These are phyloP conservation scores for Sebastes schlegelii DNA, from an alignment of 2,113 vertebrate genomes.

Conservation along the genomic window DNA sequence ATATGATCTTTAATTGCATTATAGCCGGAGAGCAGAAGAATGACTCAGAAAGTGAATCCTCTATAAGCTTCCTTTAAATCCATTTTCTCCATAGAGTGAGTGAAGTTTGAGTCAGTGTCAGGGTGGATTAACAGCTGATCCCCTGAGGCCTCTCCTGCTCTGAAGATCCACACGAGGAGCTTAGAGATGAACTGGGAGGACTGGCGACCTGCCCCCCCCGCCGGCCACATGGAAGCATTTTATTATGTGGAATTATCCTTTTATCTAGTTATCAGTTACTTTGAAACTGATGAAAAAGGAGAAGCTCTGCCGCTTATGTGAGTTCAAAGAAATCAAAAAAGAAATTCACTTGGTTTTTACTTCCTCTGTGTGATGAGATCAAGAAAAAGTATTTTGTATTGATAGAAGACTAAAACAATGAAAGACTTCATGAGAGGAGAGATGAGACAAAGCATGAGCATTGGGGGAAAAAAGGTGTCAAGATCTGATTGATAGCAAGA, in stretches of 20 bases:
- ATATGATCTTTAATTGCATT: constrained; percentile 34
- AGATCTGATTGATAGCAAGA: too few relatives aligned
- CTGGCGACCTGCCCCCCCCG: neutral
- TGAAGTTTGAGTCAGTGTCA: constrained; percentile 34
- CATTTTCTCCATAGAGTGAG: constrained; percentile 21
- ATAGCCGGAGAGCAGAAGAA: constrained; percentile 14
- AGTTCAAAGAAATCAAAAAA: too few relatives aligned
- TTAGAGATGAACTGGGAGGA: constrained; percentile 24
- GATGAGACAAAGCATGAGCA: neutral
- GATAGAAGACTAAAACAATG: too few relatives aligned
- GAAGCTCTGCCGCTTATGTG: neutral
- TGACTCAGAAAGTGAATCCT: constrained; percentile 31
- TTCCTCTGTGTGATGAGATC: neutral
- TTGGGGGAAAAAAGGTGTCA: neutral
- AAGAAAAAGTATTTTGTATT: neutral
- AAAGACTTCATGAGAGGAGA: too few relatives aligned
- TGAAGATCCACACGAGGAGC: constrained; percentile 2
- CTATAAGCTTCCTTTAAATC: constrained; percentile 44
- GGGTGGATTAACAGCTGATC: constrained; percentile 48
- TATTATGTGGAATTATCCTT: neutral
- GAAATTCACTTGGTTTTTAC: neutral
- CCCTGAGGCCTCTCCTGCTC: constrained; percentile 30
- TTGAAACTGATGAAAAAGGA: neutral
- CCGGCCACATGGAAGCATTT: neutral
- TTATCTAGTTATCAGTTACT: neutral